These are phyloP conservation scores for Pogonocherus hispidulus DNA, from an alignment of 2,888 invertebrate species.

Conservation along the genomic window DNA sequence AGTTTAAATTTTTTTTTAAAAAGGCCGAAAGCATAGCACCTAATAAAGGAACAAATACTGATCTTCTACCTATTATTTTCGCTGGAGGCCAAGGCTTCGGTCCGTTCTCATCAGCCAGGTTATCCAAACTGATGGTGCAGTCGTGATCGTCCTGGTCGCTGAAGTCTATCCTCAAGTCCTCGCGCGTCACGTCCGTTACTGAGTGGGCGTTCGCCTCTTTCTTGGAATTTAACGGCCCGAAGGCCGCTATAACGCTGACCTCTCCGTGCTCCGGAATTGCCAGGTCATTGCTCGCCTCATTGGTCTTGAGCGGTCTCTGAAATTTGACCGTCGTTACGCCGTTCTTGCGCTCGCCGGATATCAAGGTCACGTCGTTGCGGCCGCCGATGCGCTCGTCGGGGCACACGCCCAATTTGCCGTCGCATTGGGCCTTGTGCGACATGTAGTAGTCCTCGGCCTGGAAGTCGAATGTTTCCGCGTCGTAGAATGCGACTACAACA, in stretches of 20 bases:
- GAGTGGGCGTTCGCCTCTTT: constrained; percentile 90
- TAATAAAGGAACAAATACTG: no score
- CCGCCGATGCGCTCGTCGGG: constrained; percentile 84
- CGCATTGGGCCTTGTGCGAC: constrained; percentile 85
- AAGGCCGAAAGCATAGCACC: neutral
- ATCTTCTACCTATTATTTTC: constrained; percentile 69
- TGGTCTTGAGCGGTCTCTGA: constrained; percentile 86
- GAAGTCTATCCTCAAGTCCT: constrained; percentile 85
- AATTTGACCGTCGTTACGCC: constrained; percentile 88
- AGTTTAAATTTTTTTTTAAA: no score
- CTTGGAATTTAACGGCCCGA: constrained; percentile 84
- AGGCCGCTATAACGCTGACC: constrained; percentile 88
- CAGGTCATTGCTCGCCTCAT: constrained; percentile 79
- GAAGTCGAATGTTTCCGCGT: constrained; percentile 74
- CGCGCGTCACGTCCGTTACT: constrained; percentile 78
- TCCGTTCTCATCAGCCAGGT: constrained; percentile 73
- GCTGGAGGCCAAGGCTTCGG: constrained; percentile 81
- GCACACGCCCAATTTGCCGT: constrained; percentile 87
- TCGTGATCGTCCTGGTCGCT: constrained; percentile 79
- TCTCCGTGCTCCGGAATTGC: constrained; percentile 58
- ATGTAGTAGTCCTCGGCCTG: constrained; percentile 89
- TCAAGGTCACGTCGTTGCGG: constrained; percentile 76
- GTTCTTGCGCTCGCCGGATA: constrained; percentile 83
- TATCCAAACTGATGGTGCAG: constrained; percentile 79
- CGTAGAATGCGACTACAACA: constrained; percentile 85